Evolutionary conservation across 1,140 invertebrate species (phyloP), one percentile per base, ranked within the genome.

Genomic region (Caenorhabditis latens): DNA sequence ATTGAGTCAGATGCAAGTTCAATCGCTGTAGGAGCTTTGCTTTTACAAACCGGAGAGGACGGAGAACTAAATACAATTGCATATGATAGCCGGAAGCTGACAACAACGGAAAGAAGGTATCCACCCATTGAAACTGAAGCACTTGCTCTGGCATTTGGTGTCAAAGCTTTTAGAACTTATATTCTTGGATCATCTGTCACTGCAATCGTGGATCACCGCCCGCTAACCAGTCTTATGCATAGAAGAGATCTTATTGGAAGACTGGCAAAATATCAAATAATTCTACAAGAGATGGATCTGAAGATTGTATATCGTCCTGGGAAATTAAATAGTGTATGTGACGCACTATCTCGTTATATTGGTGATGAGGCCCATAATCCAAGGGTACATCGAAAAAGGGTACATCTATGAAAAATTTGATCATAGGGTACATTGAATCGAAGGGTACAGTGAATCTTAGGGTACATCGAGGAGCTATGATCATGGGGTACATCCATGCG

Each of bases 51-150:
- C 6, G 42, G 42, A 43, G 58, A 50, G 24, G 84, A 84, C 8
- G 84, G 42, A 43, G 48, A 84, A 24, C 14, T 24, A 21, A 4
- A 84, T 19, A 46, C 84, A 43, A 71, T 85, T 43, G 84, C 84
- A 7, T 85, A 67, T 57, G 84, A 55, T 48, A 24, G 19, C 14
- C 16, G 84, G 43, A 85, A 85, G 63, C 48, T 85, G 19, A 67
- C n/a, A 21, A 21, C 11, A 19, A 46, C 84, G 19, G 84, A 85
- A 85, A 14, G 61, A 0, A 46, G n/a, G 42, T 85, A 85, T 83
- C 84, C 84, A 50, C 61, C 84, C n/a, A 86, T 86, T 21, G 84
- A 86, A 79, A 71, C 57, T 7, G 84, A 86, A 79, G 84, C 84
- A 13, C 43, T 86, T 16, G 84, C 11, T 13, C 19, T 86, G 4